Base-by-base conservation (phyloP, 2,113 vertebrate species). In the Rallus limicola region DNA sequence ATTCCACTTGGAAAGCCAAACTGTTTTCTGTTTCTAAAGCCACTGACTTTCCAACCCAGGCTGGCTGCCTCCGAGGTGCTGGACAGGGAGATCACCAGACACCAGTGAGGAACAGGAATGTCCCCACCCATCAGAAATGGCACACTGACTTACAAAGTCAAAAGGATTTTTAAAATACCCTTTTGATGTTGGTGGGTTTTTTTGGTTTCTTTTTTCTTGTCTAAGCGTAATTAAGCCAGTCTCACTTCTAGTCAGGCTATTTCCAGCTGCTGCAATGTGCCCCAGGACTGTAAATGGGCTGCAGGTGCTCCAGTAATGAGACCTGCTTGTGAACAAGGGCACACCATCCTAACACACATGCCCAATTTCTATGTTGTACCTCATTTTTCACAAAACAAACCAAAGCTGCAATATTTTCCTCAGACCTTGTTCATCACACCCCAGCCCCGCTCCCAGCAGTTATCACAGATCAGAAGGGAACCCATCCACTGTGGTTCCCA, bases 181-280 rank as follows among this genome's bases (percentile, higher is more conserved):
- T 69, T n/a, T 31, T 77, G 2, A 1, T 29, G 18, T 7, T 23
- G 5, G 5, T 16, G 4, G 5, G 8, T 4, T 34, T 40, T 15
- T 16, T 25, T 48, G 21, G 18, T 48, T 48, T 48, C 48, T 48
- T 48, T 48, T 55, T 74, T 64, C 38, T 72, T 90, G 26, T 33
- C 80, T 67, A 53, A 28, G 67, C 59, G 44, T 21, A 50, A 58
- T 53, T 59, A 68, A 44, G 11, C 29, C 1, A 0, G 58, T 31
- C 31, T 28, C 7, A 38, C 68, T 88, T 88, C 29, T 28, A 56
- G 58, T 28, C 71, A 77, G 24, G 20, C 55, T 64, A n/a, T 59
- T 72, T 72, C 34, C 64, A 71, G 26, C 56, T 28, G 3, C 6
- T 62, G 29, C 58, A 64, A 38, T 16, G 4, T 40, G 38, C 25